These are phyloP conservation scores for Limnothrissa miodon DNA, from an alignment of 2,113 vertebrate genomes.

Conservation along the genomic window DNA sequence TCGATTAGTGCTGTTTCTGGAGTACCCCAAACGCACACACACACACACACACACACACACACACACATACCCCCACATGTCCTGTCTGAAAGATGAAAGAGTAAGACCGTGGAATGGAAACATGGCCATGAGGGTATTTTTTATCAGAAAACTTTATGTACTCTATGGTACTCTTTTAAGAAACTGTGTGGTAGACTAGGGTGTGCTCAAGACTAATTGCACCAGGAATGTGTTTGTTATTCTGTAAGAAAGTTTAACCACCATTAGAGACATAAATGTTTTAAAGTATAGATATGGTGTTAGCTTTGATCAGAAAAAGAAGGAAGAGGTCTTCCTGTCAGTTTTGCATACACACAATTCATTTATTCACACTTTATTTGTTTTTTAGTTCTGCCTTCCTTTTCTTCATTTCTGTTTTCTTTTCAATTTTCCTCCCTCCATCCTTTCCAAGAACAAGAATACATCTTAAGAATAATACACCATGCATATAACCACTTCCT, in stretches of 20 bases:
- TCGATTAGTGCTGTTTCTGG: slow-evolving; percentile 15
- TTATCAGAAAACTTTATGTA: background rate
- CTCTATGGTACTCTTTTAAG: background rate
- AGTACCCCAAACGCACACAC: too few species aligned
- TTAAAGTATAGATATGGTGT: background rate
- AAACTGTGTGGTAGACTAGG: background rate
- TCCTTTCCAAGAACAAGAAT: too few species aligned
- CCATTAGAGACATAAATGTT: background rate
- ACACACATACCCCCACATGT: too few species aligned
- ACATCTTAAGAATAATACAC: too few species aligned
- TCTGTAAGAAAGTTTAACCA: background rate
- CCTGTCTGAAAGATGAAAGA: slow-evolving; percentile 11
- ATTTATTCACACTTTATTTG: too few species aligned
- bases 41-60: too few species aligned
- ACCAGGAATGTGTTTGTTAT: background rate
- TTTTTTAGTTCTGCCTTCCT: background rate
- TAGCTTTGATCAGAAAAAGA: background rate
- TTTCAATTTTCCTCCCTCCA: too few species aligned
- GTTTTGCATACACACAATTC: too few species aligned
- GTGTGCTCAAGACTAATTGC: background rate
- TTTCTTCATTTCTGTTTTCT: background rate
- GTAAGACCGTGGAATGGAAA: background rate
- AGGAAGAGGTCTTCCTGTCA: background rate
- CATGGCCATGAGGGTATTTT: background rate
- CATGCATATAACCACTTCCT: too few species aligned